phyloP scores from a whole-genome alignment of 2,888 invertebrate species.

The Steinernema hermaphroditum region DNA sequence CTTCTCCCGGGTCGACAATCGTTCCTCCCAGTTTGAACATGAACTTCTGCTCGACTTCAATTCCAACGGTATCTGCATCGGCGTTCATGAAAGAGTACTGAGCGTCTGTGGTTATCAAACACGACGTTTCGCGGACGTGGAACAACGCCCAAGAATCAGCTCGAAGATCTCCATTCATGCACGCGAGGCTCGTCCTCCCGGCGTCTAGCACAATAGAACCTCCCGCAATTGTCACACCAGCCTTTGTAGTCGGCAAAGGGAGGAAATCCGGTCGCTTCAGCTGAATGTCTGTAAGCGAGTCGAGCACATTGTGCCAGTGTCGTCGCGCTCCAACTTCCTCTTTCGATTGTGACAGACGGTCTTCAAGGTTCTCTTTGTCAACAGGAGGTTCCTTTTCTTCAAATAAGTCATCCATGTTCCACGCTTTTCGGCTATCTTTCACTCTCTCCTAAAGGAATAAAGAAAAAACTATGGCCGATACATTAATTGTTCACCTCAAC shows the following conservation, averaged over 20 bases:
- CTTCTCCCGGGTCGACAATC: neutral
- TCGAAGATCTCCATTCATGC: constrained; percentile 65
- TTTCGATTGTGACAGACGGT: neutral
- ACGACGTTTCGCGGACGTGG: constrained; percentile 54
- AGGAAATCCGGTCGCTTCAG: constrained; percentile 37
- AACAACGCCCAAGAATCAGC: constrained; percentile 62
- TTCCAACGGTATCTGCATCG: constrained; percentile 41
- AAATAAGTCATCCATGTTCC: constrained; percentile 33
- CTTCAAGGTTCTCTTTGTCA: neutral
- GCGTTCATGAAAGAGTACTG: constrained; percentile 43
- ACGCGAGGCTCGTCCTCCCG: constrained; percentile 51
- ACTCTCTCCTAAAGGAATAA: constrained; percentile 55
- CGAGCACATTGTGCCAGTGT: constrained; percentile 45
- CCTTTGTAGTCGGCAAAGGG: constrained; percentile 40
- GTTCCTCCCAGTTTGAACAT: constrained; percentile 48
- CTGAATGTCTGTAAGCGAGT: constrained; percentile 43
- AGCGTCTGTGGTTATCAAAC: constrained; percentile 45
- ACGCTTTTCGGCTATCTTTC: constrained; percentile 50
- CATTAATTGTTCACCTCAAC: constrained; percentile 75
- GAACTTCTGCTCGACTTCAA: constrained; percentile 52
- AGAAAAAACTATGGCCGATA: neutral
- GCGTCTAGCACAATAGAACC: constrained; percentile 56
- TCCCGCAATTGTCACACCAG: constrained; percentile 49
- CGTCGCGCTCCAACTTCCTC: neutral
- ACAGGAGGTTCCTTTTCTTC: neutral